phyloP scores from a whole-genome alignment of 1,140 invertebrate species.

The Drosophila quadrilineata region DNA sequence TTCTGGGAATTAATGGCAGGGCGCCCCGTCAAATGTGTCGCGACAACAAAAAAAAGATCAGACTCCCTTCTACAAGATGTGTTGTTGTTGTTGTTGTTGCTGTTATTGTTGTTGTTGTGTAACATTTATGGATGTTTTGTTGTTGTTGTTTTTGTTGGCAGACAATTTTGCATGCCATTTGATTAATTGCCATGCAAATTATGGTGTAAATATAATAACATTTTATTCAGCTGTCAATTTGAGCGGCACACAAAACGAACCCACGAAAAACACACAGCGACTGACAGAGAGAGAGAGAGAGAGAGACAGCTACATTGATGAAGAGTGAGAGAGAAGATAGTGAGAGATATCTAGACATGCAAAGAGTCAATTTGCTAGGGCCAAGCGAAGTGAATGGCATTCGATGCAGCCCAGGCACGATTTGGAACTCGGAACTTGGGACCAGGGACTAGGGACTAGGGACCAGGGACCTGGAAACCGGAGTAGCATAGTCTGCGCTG shows the following conservation, averaged over 20 bases:
- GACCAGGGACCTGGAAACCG: too few relatives aligned
- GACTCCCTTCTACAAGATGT: constrained; percentile 3
- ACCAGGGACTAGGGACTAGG: constrained; percentile 9
- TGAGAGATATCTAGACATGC: constrained; percentile 64
- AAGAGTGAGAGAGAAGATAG: constrained; percentile 24
- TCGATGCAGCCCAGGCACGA: constrained; percentile 69
- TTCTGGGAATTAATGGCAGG: constrained; percentile 27
- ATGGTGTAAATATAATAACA: constrained; percentile 80
- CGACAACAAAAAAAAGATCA: constrained; percentile 18
- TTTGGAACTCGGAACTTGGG: constrained; percentile 19
- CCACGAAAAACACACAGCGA: too few relatives aligned
- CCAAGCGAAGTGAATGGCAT: constrained; percentile 77
- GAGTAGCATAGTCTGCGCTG: constrained; percentile 26
- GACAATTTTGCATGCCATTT: constrained; percentile 77
- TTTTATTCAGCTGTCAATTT: constrained; percentile 79
- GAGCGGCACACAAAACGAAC: constrained; percentile 41
- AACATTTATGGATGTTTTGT: constrained; percentile 32
- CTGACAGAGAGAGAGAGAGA: too few relatives aligned
- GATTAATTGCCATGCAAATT: constrained; percentile 80
- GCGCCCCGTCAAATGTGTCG: constrained; percentile 55
- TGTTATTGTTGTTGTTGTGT: constrained; percentile 26
- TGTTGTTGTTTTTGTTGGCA: constrained; percentile 23
- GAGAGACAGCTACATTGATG: too few relatives aligned
- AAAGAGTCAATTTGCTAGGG: constrained; percentile 72
- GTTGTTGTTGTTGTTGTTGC: constrained; percentile 21